Evolutionary conservation across 2,797 vertebrate genomes (phyloP).

Genomic region (Limosa lapponica): DNA sequence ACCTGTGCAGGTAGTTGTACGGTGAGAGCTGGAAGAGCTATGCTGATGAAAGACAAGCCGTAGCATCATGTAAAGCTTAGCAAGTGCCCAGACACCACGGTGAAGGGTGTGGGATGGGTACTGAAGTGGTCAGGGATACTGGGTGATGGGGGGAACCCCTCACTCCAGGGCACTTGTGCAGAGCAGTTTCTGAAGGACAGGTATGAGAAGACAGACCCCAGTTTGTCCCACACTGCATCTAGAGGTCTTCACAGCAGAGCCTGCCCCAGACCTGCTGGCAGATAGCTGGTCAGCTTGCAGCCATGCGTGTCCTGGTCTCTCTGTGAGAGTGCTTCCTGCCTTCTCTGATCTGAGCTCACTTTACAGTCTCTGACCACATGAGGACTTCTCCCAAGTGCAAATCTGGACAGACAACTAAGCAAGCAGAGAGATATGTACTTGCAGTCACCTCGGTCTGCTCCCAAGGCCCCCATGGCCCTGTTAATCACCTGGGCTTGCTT

Average conservation of each 20-base stretch:
- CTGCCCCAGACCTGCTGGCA: neutral
- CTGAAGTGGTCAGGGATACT: neutral
- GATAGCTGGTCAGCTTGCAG: neutral
- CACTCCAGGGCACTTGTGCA: rapidly evolving
- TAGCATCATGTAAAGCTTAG: neutral
- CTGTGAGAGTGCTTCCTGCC: neutral
- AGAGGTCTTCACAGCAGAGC: neutral
- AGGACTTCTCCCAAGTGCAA: neutral
- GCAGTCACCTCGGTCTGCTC: conserved; percentile 31
- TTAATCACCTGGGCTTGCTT: conserved; percentile 72
- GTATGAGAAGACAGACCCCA: rapidly evolving
- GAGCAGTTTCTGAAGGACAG: neutral
- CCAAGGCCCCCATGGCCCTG: neutral
- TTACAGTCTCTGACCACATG: rapidly evolving
- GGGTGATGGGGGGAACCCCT: neutral
- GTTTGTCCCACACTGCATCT: neutral
- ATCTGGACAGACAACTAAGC: neutral
- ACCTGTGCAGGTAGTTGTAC: neutral
- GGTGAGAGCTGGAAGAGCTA: neutral
- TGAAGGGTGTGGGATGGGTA: neutral
- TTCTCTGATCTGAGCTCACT: neutral
- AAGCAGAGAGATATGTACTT: conserved; percentile 26
- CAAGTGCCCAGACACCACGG: neutral
- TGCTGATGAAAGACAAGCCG: neutral
- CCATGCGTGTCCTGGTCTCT: neutral